Evolutionary conservation across 2,888 invertebrate species (phyloP).

Genomic region (Trimorus sp.): DNA sequence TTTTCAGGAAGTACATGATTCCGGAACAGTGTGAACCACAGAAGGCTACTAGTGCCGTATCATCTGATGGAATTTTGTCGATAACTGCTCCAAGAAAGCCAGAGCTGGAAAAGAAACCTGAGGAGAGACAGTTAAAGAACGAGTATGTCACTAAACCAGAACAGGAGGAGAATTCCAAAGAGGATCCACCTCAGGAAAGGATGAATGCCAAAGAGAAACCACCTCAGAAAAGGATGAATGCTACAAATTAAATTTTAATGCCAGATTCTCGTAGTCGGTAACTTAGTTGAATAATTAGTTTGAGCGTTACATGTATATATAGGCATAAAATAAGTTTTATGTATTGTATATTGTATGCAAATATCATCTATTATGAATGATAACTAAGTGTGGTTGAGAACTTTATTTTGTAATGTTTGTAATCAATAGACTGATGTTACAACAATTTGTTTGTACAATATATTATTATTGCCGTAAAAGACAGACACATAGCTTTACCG

Average conservation of each 20-base stretch:
- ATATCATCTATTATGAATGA: too few relatives aligned
- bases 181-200: constrained; percentile 14
- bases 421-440: too few relatives aligned
- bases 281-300: not conserved
- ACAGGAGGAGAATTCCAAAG: constrained; percentile 35
- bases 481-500: too few relatives aligned
- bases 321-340: too few relatives aligned
- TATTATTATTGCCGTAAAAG: too few relatives aligned
- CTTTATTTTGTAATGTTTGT: too few relatives aligned
- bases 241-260: constrained; percentile 11
- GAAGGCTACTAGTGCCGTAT: constrained; percentile 85
- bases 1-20: constrained; percentile 74
- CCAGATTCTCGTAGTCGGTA: too few relatives aligned
- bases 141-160: constrained; percentile 52
- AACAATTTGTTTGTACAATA: too few relatives aligned
- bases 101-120: constrained; percentile 69
- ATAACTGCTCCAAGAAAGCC: constrained; percentile 87
- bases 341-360: too few relatives aligned
- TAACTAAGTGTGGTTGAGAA: too few relatives aligned
- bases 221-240: constrained; percentile 33
- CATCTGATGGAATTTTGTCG: constrained; percentile 91
- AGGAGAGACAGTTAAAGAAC: constrained; percentile 67
- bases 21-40: constrained; percentile 82
- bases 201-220: constrained; percentile 29
- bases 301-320: not conserved